phyloP scores from a whole-genome alignment of 2,113 vertebrate genomes.

The Muntiacus reevesi region DNA sequence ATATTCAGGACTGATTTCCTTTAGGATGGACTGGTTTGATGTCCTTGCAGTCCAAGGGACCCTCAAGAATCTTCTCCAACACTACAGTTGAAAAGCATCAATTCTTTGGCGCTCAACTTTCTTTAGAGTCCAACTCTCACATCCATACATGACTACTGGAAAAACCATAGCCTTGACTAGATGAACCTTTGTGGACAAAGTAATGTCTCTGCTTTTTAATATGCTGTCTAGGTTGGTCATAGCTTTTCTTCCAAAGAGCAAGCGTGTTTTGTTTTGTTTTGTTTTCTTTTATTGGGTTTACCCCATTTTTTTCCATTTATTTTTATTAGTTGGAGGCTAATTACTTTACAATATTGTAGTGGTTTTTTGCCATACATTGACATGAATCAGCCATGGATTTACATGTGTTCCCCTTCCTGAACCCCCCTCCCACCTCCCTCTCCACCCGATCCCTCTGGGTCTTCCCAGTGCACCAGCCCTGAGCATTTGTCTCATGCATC shows the following conservation, averaged over 20 bases:
- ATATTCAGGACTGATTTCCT: background rate
- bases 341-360: too few relatives aligned
- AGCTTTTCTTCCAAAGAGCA: background rate
- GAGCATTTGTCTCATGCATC: too few relatives aligned
- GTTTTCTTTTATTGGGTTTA: too few relatives aligned
- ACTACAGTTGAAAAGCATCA: background rate
- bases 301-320: too few relatives aligned
- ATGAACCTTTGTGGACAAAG: background rate
- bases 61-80: background rate
- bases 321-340: too few relatives aligned
- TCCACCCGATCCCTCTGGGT: too few relatives aligned
- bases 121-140: background rate
- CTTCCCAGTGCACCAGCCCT: too few relatives aligned
- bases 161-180: background rate
- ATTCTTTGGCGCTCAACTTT: background rate
- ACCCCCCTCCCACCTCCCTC: too few relatives aligned
- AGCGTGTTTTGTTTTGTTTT: background rate
- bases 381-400: too few relatives aligned
- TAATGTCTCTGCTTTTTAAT: background rate
- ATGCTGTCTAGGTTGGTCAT: background rate
- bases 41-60: background rate
- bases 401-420: too few relatives aligned
- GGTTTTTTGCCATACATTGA: too few relatives aligned
- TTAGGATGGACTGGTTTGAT: background rate
- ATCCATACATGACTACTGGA: background rate